These are phyloP conservation scores for Acridotheres tristis DNA, from an alignment of 2,797 vertebrate species.

Conservation along the genomic window DNA sequence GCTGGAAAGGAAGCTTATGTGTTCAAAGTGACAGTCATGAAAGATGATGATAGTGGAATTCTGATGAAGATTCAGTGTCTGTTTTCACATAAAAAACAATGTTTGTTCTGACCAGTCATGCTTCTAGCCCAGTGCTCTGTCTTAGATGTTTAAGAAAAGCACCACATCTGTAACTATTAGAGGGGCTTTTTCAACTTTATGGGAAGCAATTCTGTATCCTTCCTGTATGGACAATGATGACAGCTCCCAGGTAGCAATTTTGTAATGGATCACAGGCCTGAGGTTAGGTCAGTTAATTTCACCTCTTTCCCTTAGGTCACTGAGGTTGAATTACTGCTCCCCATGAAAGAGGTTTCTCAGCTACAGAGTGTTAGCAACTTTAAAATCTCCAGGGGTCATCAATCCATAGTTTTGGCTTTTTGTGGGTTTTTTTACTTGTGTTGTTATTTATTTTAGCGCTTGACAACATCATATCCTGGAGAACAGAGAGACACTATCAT, in stretches of 20 bases:
- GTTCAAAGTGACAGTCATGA: background rate
- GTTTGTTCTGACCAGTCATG: background rate
- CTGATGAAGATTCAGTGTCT: background rate
- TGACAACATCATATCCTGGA: conserved; percentile 92
- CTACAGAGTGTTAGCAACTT: background rate
- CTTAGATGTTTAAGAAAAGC: background rate
- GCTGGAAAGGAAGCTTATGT: background rate
- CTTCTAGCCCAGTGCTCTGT: background rate
- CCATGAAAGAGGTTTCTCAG: background rate
- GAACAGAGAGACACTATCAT: conserved; percentile 94
- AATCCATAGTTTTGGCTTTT: background rate
- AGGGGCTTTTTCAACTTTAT: background rate
- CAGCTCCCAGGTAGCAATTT: background rate
- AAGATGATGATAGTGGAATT: background rate
- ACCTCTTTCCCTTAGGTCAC: background rate
- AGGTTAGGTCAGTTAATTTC: background rate
- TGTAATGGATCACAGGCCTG: background rate
- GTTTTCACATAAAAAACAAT: background rate
- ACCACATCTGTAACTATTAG: background rate
- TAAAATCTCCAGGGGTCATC: background rate
- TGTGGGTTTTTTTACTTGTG: background rate
- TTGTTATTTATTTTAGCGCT: conserved; percentile 79
- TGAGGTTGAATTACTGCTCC: background rate
- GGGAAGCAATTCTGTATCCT: background rate
- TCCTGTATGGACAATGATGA: background rate